A percentile compares a stretch with the other conserved stretches of the same genome.
These are phyloP conservation scores for Diprion similis DNA, from an alignment of 1,140 invertebrate genomes.

Conservation along the genomic window DNA sequence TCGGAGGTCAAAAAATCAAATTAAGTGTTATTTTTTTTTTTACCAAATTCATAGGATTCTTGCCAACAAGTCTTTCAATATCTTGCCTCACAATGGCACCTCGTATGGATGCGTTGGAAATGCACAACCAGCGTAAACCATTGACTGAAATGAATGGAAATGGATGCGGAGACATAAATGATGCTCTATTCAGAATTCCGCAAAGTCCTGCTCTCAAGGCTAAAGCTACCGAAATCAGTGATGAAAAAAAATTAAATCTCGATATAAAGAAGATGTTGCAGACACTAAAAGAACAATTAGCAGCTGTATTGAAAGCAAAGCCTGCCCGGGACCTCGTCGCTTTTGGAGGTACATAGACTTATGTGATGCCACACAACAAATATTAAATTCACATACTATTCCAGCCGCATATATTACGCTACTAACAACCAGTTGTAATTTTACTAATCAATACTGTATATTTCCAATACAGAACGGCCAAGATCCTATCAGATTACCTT, in stretches of 20 bases:
- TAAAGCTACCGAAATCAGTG: conserved; percentile 31
- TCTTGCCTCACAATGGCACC: conserved; percentile 94
- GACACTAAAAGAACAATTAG: conserved; percentile 49
- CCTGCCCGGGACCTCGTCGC: conserved; percentile 48
- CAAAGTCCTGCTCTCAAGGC: conserved; percentile 40
- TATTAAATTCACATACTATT: background rate
- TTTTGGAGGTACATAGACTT: conserved; percentile 40
- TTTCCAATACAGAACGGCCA: conserved; percentile 25
- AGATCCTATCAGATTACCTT: conserved; percentile 31
- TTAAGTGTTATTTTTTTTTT: conserved; percentile 6
- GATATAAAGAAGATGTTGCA: conserved; percentile 50
- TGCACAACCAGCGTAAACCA: conserved; percentile 68
- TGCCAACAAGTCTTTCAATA: conserved; percentile 82
- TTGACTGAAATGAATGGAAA: conserved; percentile 72
- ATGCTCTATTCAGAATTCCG: conserved; percentile 32
- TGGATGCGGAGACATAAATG: conserved; percentile 28
- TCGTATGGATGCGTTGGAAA: conserved; percentile 76
- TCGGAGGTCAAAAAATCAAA: background rate
- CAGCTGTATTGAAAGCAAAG: conserved; percentile 52
- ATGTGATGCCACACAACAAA: background rate
- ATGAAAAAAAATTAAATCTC: conserved; percentile 38
- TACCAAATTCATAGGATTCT: conserved; percentile 73
- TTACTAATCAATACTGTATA: conserved; percentile 18
- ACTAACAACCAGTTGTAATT: conserved; percentile 9
- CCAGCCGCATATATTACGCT: conserved; percentile 10